Percentiles rank a stretch among this genome's conserved stretches.
Conservation (phyloP, 2,113 vertebrate species). For the Macrotus californicus region DNA sequence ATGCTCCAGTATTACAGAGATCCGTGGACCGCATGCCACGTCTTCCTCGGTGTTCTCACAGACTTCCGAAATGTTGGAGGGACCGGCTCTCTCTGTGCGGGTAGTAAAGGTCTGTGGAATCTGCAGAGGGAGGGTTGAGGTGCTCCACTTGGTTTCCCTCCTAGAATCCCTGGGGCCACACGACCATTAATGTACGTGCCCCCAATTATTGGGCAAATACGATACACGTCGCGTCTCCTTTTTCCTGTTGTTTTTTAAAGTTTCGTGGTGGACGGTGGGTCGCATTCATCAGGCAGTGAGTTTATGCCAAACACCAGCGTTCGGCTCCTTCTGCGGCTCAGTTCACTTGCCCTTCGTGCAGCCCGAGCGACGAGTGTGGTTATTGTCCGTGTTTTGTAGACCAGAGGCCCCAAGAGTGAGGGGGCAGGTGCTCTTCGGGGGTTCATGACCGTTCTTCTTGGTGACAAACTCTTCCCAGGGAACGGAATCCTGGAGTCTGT, state of each 20-base stretch:
- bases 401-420: background rate
- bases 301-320: background rate
- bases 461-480: background rate
- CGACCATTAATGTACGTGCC: background rate
- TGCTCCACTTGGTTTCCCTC: background rate
- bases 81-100: background rate
- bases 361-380: background rate
- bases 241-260: background rate
- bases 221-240: background rate
- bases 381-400: background rate
- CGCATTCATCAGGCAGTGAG: background rate
- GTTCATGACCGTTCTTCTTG: background rate
- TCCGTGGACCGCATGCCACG: conserved; percentile 47
- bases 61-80: conserved; percentile 41
- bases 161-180: background rate
- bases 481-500: background rate
- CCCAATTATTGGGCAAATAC: background rate
- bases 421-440: background rate
- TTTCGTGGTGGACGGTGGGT: background rate
- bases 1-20: conserved; percentile 36
- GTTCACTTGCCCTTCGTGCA: background rate
- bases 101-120: conserved; percentile 17
- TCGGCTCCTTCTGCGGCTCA: background rate
- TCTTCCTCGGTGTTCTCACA: background rate
- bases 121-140: background rate